Conservation (phyloP, 2,113 vertebrate genomes). For the Azemiops feae region DNA sequence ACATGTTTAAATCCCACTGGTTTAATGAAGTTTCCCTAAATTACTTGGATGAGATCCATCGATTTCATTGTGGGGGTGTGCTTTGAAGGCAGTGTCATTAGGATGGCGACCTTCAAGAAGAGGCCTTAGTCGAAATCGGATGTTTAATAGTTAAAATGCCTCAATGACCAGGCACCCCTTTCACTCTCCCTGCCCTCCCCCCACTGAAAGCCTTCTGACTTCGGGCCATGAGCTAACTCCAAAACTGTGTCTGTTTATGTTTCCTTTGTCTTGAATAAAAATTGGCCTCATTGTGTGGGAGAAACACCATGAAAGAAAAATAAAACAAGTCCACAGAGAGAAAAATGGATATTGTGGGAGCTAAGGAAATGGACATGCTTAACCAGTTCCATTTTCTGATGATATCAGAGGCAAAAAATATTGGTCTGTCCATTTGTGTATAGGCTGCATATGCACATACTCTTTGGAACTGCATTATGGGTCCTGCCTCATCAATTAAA, state of each 20-base stretch:
- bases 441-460: neutral
- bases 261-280: slow-evolving; percentile 80
- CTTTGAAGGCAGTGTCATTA: neutral
- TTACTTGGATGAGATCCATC: neutral
- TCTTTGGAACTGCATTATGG: slow-evolving; percentile 58
- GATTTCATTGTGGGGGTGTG: neutral
- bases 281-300: slow-evolving; percentile 86
- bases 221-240: slow-evolving; percentile 62
- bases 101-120: neutral
- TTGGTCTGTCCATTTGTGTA: neutral
- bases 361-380: slow-evolving; percentile 71
- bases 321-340: slow-evolving; percentile 74
- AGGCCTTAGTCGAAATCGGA: neutral
- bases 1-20: neutral
- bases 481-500: slow-evolving; percentile 66
- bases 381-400: slow-evolving; percentile 70
- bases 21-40: neutral
- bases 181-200: neutral
- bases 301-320: slow-evolving; percentile 75
- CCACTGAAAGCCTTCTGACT: slow-evolving; percentile 26
- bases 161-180: neutral
- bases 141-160: neutral
- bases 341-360: slow-evolving; percentile 76
- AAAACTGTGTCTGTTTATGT: slow-evolving; percentile 73
- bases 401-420: slow-evolving; percentile 76